Evolutionary conservation across 2,888 invertebrate species (phyloP), one percentile per base, ranked within the genome.

Genomic region (Melinaea menophilus): DNA sequence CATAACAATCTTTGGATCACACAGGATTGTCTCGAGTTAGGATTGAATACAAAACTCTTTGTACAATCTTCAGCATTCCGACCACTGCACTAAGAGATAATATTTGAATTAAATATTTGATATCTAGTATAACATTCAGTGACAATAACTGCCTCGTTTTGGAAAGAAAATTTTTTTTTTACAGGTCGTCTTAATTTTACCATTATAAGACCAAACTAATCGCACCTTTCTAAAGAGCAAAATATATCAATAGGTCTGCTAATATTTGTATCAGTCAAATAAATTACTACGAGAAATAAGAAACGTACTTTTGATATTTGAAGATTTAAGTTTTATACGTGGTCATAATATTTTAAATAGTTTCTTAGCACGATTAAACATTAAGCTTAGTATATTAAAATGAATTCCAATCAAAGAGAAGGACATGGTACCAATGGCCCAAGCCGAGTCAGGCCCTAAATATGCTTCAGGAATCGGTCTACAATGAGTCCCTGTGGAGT

Each of bases 351-450:
- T 22, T 22, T 22, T 22, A 46, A 12, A 12, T 0, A 46, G n/a
- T 46, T 46, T 46, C 9, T 46, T 3, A 22, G 22, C 22, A 22
- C 0, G n/a, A 46, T 12, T 46, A 46, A 3, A 46, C 9, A 12
- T 46, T 12, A 12, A 46, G n/a, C 46, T 13, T n/a, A n/a, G 11
- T 13, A 48, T 48, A 12, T 48, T 48, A 13, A 48, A 3, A 9
- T 47, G 4, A 47, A 9, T 95, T 13, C 99, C 98, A 0, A 95
- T 93, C 7, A 95, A 94, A 45, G 97, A 96, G 79, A 98, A 94
- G 9, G 95, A 93, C 96, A 98, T 97, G 11, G 98, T 98, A 0
- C 96, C 97, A 66, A 98, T 97, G 4, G 98, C 98, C 95, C 97
- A 97, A 57, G 95, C 95, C 69, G 97, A 96, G 79, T 95, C 95